These are phyloP conservation scores for Drosophila malerkotliana DNA, from an alignment of 1,140 invertebrate genomes.

Conservation along the genomic window DNA sequence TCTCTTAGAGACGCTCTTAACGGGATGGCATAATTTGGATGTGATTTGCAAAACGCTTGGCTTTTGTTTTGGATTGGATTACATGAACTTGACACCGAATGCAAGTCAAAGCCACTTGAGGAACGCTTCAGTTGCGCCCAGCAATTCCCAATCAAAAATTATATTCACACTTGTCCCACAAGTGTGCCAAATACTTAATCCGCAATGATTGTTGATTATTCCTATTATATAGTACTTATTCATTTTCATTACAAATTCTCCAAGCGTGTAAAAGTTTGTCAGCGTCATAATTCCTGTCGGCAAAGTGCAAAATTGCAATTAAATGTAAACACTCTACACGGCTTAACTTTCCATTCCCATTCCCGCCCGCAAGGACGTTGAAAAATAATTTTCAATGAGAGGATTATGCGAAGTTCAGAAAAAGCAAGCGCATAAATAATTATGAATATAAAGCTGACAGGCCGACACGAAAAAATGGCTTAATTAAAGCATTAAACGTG, in stretches of 20 bases:
- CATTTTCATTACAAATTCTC: slow-evolving; percentile 16
- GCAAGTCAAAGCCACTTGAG: slow-evolving; percentile 8
- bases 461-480: slow-evolving; percentile 18
- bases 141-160: background rate
- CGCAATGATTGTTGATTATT: slow-evolving; percentile 47
- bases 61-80: slow-evolving; percentile 44
- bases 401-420: slow-evolving; percentile 43
- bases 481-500: slow-evolving; percentile 37
- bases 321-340: slow-evolving; percentile 56
- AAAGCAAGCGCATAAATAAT: slow-evolving; percentile 28
- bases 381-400: slow-evolving; percentile 9
- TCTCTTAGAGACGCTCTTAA: slow-evolving; percentile 44
- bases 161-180: slow-evolving; percentile 26
- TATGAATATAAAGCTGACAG: slow-evolving; percentile 19
- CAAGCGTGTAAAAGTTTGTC: slow-evolving; percentile 9
- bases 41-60: slow-evolving; percentile 23
- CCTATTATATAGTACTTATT: slow-evolving; percentile 11
- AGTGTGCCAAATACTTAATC: slow-evolving; percentile 22
- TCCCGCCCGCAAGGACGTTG: background rate
- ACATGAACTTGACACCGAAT: slow-evolving; percentile 64
- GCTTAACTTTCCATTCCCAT: slow-evolving; percentile 14
- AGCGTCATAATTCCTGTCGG: slow-evolving; percentile 35
- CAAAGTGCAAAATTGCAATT: slow-evolving; percentile 53
- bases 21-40: slow-evolving; percentile 44
- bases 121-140: slow-evolving; percentile 8